Percentiles rank a stretch among this genome's conserved stretches.
Evolutionary conservation across 1,140 invertebrate genomes (phyloP).

Genomic region (Zaprionus ornatus): DNA sequence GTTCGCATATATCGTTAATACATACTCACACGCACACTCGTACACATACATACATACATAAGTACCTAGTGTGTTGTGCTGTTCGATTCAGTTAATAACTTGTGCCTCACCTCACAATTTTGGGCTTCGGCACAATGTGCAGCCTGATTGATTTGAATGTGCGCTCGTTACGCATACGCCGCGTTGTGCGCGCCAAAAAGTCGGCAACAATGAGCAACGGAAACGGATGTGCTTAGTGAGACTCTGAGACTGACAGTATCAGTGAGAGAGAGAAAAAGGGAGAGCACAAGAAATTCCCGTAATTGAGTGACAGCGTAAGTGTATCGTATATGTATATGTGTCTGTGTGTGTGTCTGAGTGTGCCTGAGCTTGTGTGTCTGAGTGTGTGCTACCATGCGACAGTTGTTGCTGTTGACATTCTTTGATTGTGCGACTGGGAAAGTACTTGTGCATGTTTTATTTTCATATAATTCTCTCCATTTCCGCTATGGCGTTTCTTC

Average conservation of each 20-base stretch:
- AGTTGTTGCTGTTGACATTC: conserved; percentile 20
- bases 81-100: conserved; percentile 27
- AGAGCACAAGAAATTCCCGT: conserved; percentile 7
- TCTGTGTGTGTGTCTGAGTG: conserved; percentile 1
- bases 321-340: conserved; percentile 19
- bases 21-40: background rate
- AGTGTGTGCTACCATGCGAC: conserved; percentile 32
- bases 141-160: conserved; percentile 76
- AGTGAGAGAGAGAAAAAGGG: background rate
- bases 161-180: conserved; percentile 74
- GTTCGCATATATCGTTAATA: conserved; percentile 12
- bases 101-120: conserved; percentile 23
- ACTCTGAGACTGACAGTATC: conserved; percentile 1
- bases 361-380: background rate
- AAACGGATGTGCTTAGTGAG: conserved; percentile 74
- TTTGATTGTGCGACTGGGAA: conserved; percentile 1
- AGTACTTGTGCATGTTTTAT: conserved; percentile 1
- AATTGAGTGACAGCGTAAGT: conserved; percentile 40
- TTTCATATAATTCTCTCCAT: background rate
- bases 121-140: conserved; percentile 60
- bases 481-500: conserved; percentile 1
- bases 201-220: conserved; percentile 55
- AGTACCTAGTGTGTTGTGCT: background rate
- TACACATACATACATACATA: conserved; percentile 18
- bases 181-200: conserved; percentile 71